These are phyloP conservation scores for Encarsia formosa DNA, from an alignment of 2,888 invertebrate genomes.

Conservation along the genomic window DNA sequence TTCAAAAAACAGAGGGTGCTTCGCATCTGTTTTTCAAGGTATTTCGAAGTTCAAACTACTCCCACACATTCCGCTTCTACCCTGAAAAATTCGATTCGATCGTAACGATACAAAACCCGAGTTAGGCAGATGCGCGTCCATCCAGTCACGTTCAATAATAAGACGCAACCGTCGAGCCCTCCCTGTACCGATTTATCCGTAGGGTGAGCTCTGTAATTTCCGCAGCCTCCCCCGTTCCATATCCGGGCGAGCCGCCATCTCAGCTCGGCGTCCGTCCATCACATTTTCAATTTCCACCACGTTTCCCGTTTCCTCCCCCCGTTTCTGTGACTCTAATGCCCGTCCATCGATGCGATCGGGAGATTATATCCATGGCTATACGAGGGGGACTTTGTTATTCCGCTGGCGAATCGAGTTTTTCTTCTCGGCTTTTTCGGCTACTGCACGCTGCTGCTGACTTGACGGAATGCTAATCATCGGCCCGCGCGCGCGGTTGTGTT, in stretches of 20 bases:
- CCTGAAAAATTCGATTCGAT: not conserved
- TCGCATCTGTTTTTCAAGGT: too few relatives aligned
- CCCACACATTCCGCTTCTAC: too few relatives aligned
- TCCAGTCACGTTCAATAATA: not conserved
- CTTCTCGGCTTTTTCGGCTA: not conserved
- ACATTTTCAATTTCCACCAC: conserved; percentile 52
- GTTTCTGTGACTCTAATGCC: conserved; percentile 17
- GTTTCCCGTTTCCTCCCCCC: conserved; percentile 48
- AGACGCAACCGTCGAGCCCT: not conserved
- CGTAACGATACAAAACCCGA: not conserved
- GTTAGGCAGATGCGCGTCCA: not conserved
- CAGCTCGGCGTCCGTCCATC: conserved; percentile 37
- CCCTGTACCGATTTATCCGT: not conserved
- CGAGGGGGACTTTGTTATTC: conserved; percentile 18
- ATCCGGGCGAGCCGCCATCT: not conserved
- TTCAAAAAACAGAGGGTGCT: too few relatives aligned
- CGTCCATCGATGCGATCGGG: not conserved
- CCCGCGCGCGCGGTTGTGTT: not conserved
- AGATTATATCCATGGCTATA: not conserved
- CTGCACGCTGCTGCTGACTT: conserved; percentile 7
- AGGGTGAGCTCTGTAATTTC: too few relatives aligned
- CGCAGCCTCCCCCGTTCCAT: not conserved
- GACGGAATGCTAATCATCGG: conserved; percentile 20
- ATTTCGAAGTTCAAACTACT: too few relatives aligned
- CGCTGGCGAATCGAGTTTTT: conserved; percentile 21